Conservation (phyloP, 2,888 invertebrate genomes). For the Drosophila vallismaia region DNA sequence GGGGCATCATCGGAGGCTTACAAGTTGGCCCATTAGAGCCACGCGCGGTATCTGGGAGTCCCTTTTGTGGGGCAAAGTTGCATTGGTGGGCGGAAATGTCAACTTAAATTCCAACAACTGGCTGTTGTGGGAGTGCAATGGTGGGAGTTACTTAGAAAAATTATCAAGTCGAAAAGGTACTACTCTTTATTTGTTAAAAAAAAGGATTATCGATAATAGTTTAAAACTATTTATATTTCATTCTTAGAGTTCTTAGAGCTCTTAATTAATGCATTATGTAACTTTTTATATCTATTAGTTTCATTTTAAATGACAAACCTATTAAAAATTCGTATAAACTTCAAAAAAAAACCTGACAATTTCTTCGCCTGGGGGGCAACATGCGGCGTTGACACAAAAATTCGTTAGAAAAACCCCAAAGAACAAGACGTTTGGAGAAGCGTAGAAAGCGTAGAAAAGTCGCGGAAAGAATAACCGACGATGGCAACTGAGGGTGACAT, state of each 20-base stretch:
- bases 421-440: constrained; percentile 48
- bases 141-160: not conserved
- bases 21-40: constrained; percentile 54
- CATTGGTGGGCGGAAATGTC: constrained; percentile 31
- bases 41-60: constrained; percentile 33
- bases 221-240: no score
- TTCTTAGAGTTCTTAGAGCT: no score
- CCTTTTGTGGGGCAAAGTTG: constrained; percentile 7
- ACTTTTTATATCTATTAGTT: no score
- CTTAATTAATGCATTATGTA: no score
- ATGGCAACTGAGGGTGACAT: constrained; percentile 79
- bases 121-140: constrained; percentile 3
- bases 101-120: constrained; percentile 31
- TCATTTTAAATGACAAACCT: not conserved
- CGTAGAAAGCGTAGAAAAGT: constrained; percentile 24
- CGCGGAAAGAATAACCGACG: constrained; percentile 35
- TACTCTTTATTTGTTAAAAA: constrained; percentile 8
- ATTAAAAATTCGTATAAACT: constrained; percentile 23
- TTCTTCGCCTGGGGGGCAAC: constrained; percentile 42
- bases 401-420: constrained; percentile 53
- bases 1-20: constrained; percentile 49
- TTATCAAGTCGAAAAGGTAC: not conserved
- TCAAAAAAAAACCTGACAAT: constrained; percentile 18
- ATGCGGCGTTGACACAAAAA: constrained; percentile 66
- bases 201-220: not conserved